Evolutionary conservation across 2,888 invertebrate genomes (phyloP), one percentile per base, ranked within the genome.

Genomic region (Ischnus inquisitorius): DNA sequence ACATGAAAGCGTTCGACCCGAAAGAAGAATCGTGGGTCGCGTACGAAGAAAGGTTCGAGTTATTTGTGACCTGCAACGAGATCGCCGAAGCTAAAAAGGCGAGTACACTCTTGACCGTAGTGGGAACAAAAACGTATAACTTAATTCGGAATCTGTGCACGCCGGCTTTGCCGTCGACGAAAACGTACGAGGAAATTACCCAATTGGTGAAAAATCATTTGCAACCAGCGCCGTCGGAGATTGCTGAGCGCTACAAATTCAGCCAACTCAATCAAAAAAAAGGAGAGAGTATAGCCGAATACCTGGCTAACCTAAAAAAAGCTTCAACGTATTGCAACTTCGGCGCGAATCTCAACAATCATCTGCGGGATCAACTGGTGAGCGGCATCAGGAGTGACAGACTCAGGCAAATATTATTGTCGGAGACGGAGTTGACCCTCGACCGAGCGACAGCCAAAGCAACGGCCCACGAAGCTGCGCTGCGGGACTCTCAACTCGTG

Each of bases 201-300:
- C 39, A 34, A 25, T 12, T 79, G 25, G 65, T 85, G 41, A 39
- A 41, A 10, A 41, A 85, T 54, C 72, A 83, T 80, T 72, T 80
- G 16, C 43, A 83, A 41, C 80, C 85, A 25, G 46, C n/a, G 28
- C 79, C 80, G 19, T 80, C 25, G 41, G 48, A 48, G 10, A 74
- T 82, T 43, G 76, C 76, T 10, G 79, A 79, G 41, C 25, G 82
- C 6, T 76, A 76, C 8, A 82, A 78, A 78, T 84, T 84, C 48
- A 79, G 71, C 22, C 41, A 60, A n/a, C 41, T 65, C 28, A 39
- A 57, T 51, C 82, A 82, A 28, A 48, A 41, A 16, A 62, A 64
- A 8, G 75, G 41, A 8, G 83, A 83, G 25, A 69, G 54, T 57
- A 48, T 85, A 3, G 64, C 54, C 1, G n/a, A 57, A n/a, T 81